Base-by-base conservation (phyloP, 2,797 vertebrate species). In the Galaxias olidus region DNA sequence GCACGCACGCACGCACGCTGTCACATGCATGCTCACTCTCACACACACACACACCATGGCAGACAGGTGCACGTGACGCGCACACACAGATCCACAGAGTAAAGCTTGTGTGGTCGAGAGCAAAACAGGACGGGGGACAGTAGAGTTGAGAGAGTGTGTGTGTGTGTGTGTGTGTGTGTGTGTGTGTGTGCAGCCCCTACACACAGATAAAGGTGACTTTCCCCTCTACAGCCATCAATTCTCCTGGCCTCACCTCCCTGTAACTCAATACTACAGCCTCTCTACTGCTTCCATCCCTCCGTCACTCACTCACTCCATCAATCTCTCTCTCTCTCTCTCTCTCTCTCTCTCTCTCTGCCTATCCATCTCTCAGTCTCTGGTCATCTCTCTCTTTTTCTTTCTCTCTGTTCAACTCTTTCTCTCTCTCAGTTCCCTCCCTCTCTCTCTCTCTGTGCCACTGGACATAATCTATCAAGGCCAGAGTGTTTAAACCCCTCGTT, bases 201-300 rank as follows among this genome's bases (percentile, higher is more conserved):
- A 19, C 15, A 19, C 43, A 61, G 12, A 61, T 48, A 60, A 52
- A 66, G 59, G 50, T 72, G 72, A 64, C 63, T 61, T 49, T 66
- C 10, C 30, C 57, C 51, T 58, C 43, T 40, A 61, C 50, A 64
- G 14, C 13, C 49, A 67, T 68, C 68, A 65, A 57, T 55, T 59
- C 50, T 49, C 42, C 53, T 15, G 58, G 59, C 59, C 59, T 42
- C 19, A 20, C 40, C n/a, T 49, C 47, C 46, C 20, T 45, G 42
- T 51, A 53, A 54, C 65, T 57, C 48, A 67, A 44, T 52, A 63
- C 50, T 9, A 48, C 30, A 3, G 30, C 30, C 30, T 30, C 30
- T 30, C 30, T 30, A 15, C 52, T 45, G 53, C 19, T 54, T 13
- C 30, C 19, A 44, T 44, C 44, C 30, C 12, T 42, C 18, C 52